Percentiles rank a stretch among this genome's conserved stretches.
These are phyloP conservation scores for Perodicticus potto DNA, from an alignment of 2,797 vertebrate genomes.

Conservation along the genomic window DNA sequence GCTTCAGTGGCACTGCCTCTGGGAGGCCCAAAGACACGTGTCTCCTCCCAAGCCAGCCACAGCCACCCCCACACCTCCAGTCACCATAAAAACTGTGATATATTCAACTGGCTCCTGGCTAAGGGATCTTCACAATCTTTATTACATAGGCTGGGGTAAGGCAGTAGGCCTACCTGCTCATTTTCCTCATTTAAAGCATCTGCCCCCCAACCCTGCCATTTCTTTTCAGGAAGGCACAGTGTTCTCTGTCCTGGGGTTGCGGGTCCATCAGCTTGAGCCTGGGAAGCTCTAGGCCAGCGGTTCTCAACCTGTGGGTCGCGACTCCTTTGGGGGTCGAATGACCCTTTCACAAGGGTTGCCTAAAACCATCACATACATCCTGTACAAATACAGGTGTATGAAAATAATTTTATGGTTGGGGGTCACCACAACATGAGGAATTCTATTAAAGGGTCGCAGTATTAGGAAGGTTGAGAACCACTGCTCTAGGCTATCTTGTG, in stretches of 20 bases:
- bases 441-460: no score
- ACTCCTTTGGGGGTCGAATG: no score
- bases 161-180: background rate
- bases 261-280: background rate
- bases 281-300: background rate
- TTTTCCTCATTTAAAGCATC: background rate
- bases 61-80: background rate
- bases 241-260: background rate
- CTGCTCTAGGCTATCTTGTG: background rate
- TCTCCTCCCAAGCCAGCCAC: conserved; percentile 40
- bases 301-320: no score
- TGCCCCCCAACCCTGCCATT: background rate
- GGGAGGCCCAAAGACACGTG: conserved; percentile 40
- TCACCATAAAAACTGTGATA: background rate
- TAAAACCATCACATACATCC: no score
- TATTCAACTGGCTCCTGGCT: background rate
- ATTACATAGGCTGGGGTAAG: conserved; percentile 59
- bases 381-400: no score
- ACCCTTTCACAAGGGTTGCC: no score
- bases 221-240: background rate
- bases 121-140: conserved; percentile 58
- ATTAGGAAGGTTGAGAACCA: no score
- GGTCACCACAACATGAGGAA: no score
- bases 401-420: no score
- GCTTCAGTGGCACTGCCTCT: background rate